phyloP scores from a whole-genome alignment of 1,140 invertebrate genomes.

The Pogonomyrmex californicus region DNA sequence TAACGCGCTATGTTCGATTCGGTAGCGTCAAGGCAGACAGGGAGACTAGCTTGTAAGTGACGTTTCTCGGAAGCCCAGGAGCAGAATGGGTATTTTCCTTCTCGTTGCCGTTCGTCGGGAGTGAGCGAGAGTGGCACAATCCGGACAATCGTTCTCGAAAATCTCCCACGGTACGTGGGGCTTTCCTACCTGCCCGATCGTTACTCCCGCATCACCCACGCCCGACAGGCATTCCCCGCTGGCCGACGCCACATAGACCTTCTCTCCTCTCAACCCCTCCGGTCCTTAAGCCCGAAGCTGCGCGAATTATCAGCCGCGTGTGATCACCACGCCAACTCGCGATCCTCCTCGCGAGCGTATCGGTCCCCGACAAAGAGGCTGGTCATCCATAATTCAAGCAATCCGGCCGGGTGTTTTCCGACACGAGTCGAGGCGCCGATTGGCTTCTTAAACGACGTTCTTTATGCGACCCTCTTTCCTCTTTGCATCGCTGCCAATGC shows the following conservation, averaged over 20 bases:
- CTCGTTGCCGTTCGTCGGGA: slow-evolving; percentile 25
- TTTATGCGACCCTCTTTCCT: not conserved
- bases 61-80: slow-evolving; percentile 66
- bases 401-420: slow-evolving; percentile 75
- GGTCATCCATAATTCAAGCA: slow-evolving; percentile 82
- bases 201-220: slow-evolving; percentile 75
- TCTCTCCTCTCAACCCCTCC: not conserved
- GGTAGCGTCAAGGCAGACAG: slow-evolving; percentile 35
- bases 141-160: slow-evolving; percentile 72
- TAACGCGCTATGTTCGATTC: slow-evolving; percentile 33
- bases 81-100: slow-evolving; percentile 4
- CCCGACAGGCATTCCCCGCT: slow-evolving; percentile 42
- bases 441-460: slow-evolving; percentile 67
- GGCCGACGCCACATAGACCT: slow-evolving; percentile 27
- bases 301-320: slow-evolving; percentile 79
- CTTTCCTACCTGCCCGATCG: slow-evolving; percentile 38
- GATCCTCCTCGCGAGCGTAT: slow-evolving; percentile 50
- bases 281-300: slow-evolving; percentile 45
- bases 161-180: slow-evolving; percentile 65
- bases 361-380: slow-evolving; percentile 77
- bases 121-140: slow-evolving; percentile 49
- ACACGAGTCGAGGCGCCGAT: slow-evolving; percentile 70
- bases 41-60: slow-evolving; percentile 53
- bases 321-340: slow-evolving; percentile 67
- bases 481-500: slow-evolving; percentile 12